Evolutionary conservation across 2,888 invertebrate genomes (phyloP), one percentile per base, ranked within the genome.

Genomic region (Agrotis exclamationis): DNA sequence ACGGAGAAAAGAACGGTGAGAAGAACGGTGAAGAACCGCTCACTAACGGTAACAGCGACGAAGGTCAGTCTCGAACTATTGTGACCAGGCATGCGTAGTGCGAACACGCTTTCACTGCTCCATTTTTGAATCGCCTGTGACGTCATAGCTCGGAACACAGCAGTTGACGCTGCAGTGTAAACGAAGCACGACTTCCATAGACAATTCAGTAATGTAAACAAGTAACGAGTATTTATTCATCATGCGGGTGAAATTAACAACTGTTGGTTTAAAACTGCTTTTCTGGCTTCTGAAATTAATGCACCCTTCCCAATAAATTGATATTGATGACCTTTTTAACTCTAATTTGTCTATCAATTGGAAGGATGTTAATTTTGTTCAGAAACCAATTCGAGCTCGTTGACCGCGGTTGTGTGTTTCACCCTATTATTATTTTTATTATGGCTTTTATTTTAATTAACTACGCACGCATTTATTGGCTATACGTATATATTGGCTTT

Each of bases 41-140:
- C 91, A 92, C 95, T 94, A 96, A 96, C 89, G 96, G 96, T 94
- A 96, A 95, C 94, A 95, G 96, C 86, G 96, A 96, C 83, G 96
- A 96, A 95, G 96, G 96, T 96, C 92, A 92, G 96, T 94, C 95
- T 92, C 95, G 93, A 92, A 87, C 86, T 89, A 83, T 91, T 90
- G 88, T 90, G 90, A 86, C 90, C 90, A 89, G 88, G 89, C 89
- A 90, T 90, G 89, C 87, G 88, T 88, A 89, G 80, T 86, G 92
- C 92, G 91, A 91, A 92, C 89, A 88, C 82, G 93, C 93, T 93
- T 94, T 87, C 87, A 48, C 56, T 45, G 76, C 63, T 77, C 70
- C 64, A 74, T 65, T 56, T 70, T 50, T 78, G 47, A 73, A 59
- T 62, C 44, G 44, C 48, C 51, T 51, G 56, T 56, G 60, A 63